These are phyloP conservation scores for Caenorhabditis macrosperma DNA, from an alignment of 2,888 invertebrate species.

Conservation along the genomic window DNA sequence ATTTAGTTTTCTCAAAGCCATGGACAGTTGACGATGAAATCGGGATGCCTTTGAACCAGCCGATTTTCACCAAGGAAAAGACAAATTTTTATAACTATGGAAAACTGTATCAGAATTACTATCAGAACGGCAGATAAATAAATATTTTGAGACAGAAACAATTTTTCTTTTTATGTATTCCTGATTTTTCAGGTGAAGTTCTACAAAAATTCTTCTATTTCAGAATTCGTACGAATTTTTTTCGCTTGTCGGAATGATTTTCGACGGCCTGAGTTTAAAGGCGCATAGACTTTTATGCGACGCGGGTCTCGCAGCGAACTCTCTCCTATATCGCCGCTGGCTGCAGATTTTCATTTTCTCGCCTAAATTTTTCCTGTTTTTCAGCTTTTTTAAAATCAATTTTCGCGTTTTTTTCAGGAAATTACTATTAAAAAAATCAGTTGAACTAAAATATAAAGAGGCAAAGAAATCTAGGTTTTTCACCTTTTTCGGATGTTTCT, in stretches of 20 bases:
- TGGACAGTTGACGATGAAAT: conserved; percentile 65
- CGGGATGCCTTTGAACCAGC: conserved; percentile 62
- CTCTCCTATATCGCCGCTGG: neutral
- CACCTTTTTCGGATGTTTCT: neutral
- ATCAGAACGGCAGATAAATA: conserved; percentile 35
- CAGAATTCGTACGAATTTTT: neutral
- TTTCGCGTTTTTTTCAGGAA: conserved; percentile 4
- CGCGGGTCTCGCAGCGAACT: conserved; percentile 46
- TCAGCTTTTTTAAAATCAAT: neutral
- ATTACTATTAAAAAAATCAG: neutral
- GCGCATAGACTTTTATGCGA: conserved; percentile 15
- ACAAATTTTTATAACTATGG: conserved; percentile 55
- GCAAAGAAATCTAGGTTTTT: neutral
- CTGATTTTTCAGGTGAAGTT: too few relatives aligned
- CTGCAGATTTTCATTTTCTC: conserved; percentile 20
- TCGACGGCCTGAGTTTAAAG: conserved; percentile 26
- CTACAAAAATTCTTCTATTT: neutral
- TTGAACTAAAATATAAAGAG: neutral
- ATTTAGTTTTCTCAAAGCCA: conserved; percentile 43
- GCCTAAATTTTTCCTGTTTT: conserved; percentile 43
- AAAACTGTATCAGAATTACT: conserved; percentile 44
- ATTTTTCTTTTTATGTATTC: neutral
- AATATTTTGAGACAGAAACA: neutral
- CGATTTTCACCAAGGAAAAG: conserved; percentile 47
- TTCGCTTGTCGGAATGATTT: neutral